Conservation (phyloP, 92 coral and sea anemone species). For the Palythoa heliodiscus region DNA sequence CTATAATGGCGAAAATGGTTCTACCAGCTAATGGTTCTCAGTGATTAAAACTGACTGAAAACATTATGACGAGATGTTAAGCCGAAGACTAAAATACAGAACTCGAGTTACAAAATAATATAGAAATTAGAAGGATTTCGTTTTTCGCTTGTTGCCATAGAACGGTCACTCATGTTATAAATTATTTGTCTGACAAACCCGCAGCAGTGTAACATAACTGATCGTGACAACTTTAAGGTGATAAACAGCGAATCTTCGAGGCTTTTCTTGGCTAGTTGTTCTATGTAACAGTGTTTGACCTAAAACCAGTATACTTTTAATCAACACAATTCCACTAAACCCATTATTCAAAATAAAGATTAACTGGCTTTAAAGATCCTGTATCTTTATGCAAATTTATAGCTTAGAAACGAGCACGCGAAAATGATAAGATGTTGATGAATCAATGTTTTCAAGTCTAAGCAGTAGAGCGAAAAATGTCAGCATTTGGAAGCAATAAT, state of each 20-base stretch:
- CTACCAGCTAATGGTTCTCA: not conserved
- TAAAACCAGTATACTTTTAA: conserved; percentile 6
- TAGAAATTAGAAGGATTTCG: not conserved
- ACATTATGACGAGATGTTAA: too few species aligned
- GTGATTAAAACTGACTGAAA: not conserved
- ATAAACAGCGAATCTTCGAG: not conserved
- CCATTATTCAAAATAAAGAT: not conserved
- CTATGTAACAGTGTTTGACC: not conserved
- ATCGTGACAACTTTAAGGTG: conserved; percentile 21
- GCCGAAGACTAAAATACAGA: not conserved
- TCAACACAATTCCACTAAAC: not conserved
- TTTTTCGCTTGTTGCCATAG: conserved; percentile 3
- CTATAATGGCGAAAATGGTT: not conserved
- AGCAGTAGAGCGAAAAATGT: conserved; percentile 31
- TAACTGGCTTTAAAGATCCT: conserved; percentile 7
- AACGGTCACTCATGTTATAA: not conserved
- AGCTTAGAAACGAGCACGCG: conserved; percentile 21
- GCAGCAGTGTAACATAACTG: conserved; percentile 10
- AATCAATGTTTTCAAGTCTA: not conserved
- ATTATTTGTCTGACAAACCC: not conserved
- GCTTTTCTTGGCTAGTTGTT: not conserved
- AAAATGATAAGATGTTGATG: not conserved
- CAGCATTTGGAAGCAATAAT: conserved; percentile 13
- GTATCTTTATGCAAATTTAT: conserved; percentile 26
- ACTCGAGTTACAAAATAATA: not conserved